These are phyloP conservation scores for Enchytraeus crypticus DNA, from an alignment of 2,888 invertebrate genomes.

Conservation along the genomic window DNA sequence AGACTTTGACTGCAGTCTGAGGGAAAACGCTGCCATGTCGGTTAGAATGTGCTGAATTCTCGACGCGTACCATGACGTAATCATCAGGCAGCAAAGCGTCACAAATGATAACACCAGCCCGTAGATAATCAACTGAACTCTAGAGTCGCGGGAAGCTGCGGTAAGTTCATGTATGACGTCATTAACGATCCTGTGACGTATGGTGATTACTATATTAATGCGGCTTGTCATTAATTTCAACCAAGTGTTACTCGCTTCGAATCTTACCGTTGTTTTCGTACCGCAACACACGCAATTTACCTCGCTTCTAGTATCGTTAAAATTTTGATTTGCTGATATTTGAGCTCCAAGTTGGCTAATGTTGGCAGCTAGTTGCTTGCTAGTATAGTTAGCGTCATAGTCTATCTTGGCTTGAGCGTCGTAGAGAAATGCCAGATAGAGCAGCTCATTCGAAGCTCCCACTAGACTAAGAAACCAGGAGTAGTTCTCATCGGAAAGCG, in stretches of 20 bases:
- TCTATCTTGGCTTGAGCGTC: not conserved
- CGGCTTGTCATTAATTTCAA: constrained; percentile 2
- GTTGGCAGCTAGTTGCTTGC: not conserved
- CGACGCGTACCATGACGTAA: constrained; percentile 14
- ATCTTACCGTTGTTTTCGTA: too few relatives aligned
- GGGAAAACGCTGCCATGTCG: constrained; percentile 2
- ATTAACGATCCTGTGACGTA: not conserved
- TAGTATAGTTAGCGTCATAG: not conserved
- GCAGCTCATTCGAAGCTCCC: not conserved
- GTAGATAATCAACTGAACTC: constrained; percentile 6
- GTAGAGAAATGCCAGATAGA: not conserved
- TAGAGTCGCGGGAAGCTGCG: not conserved
- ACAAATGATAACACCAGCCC: constrained; percentile 3
- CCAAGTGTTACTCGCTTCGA: not conserved
- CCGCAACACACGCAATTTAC: not conserved
- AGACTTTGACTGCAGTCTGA: constrained; percentile 11
- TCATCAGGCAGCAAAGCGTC: not conserved
- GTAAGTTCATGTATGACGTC: not conserved
- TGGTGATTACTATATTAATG: not conserved
- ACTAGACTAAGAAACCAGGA: not conserved
- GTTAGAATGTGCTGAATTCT: constrained; percentile 10
- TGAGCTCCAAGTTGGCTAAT: too few relatives aligned
- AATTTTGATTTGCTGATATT: too few relatives aligned
- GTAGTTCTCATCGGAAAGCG: not conserved
- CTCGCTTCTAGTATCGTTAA: too few relatives aligned